phyloP scores from a whole-genome alignment of 1,140 invertebrate genomes.

The Nautilus pompilius region DNA sequence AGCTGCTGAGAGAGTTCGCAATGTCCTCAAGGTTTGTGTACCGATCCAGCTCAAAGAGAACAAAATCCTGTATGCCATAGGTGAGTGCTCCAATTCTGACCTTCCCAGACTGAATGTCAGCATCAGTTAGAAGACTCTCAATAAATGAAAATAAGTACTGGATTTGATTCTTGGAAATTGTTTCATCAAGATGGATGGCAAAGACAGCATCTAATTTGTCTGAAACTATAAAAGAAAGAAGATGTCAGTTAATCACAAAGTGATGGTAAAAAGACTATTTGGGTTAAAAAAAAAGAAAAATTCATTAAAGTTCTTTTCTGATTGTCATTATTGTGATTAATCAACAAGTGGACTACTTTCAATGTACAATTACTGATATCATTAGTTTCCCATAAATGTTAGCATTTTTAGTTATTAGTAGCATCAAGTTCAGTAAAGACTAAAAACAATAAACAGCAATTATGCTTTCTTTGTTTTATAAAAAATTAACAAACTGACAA shows the following conservation, averaged over 20 bases:
- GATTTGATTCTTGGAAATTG: slow-evolving; percentile 11
- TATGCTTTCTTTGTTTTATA: too few species aligned
- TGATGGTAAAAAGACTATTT: too few species aligned
- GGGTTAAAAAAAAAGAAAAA: too few species aligned
- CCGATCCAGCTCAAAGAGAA: slow-evolving; percentile 10
- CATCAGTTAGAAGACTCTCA: slow-evolving; percentile 10
- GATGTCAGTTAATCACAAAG: neutral
- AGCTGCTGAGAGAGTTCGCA: slow-evolving; percentile 10
- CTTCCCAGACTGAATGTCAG: slow-evolving; percentile 25
- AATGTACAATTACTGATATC: too few species aligned
- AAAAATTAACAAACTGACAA: too few species aligned
- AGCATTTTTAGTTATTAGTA: too few species aligned
- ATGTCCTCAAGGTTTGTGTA: slow-evolving; percentile 4
- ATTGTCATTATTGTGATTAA: too few species aligned
- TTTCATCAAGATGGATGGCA: slow-evolving; percentile 22
- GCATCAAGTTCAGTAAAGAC: too few species aligned
- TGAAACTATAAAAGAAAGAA: slow-evolving; percentile 7
- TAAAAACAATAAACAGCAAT: too few species aligned
- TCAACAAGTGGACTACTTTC: too few species aligned
- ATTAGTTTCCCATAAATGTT: too few species aligned
- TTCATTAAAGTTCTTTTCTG: too few species aligned
- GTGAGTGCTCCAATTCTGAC: slow-evolving; percentile 21
- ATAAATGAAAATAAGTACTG: slow-evolving; percentile 17
- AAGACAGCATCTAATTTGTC: slow-evolving; percentile 26
- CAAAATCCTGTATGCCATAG: slow-evolving; percentile 12